Percentiles rank a stretch among this genome's conserved stretches.
These are phyloP conservation scores for Hydropotes inermis DNA, from an alignment of 2,113 vertebrate species.

Conservation along the genomic window DNA sequence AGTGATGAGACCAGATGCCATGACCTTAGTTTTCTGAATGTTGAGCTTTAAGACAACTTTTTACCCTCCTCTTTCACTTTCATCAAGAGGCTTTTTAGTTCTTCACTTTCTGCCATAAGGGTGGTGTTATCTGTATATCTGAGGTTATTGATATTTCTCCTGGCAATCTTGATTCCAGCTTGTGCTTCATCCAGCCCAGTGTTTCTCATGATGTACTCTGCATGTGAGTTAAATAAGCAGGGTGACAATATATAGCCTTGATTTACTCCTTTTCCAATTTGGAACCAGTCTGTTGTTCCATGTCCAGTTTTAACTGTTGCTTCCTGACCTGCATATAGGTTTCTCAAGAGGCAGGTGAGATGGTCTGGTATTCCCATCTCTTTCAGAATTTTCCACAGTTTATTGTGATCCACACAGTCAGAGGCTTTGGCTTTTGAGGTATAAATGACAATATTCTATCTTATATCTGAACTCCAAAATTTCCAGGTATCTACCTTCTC, in stretches of 20 bases:
- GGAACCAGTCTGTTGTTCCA: neutral
- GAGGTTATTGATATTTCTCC: neutral
- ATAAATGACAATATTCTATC: neutral
- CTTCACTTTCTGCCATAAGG: neutral
- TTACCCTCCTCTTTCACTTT: neutral
- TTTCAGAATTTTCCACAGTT: neutral
- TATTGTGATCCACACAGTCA: neutral
- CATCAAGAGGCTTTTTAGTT: neutral
- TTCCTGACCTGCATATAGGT: neutral
- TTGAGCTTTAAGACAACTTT: neutral
- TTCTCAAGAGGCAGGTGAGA: neutral
- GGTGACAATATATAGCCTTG: neutral
- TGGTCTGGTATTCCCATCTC: neutral
- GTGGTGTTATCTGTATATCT: neutral
- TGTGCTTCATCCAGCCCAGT: neutral
- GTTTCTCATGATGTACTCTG: neutral
- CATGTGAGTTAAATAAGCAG: neutral
- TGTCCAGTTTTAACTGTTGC: neutral
- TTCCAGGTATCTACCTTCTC: neutral
- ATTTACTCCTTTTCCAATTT: fast-evolving
- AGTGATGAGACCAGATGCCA: neutral
- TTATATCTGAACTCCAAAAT: neutral
- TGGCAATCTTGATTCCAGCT: neutral
- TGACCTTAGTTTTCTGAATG: neutral
- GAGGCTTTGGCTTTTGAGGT: neutral